Evolutionary conservation across 2,888 invertebrate species (phyloP).

Genomic region (Pyrrhosoma nymphula): DNA sequence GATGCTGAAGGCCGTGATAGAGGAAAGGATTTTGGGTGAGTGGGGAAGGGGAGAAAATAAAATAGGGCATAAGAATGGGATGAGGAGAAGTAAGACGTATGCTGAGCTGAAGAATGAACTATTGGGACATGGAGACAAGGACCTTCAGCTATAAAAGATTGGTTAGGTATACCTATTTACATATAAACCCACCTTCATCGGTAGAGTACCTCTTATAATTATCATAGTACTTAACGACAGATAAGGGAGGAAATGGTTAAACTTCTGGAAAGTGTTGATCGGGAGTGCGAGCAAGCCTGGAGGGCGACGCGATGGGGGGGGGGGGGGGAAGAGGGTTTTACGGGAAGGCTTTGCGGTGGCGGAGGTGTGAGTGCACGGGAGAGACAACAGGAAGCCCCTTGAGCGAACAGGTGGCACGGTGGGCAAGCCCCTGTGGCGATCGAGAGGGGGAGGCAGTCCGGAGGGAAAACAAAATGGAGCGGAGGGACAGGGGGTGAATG

Average conservation of each 20-base stretch:
- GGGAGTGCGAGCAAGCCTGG: neutral
- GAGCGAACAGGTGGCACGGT: constrained; percentile 47
- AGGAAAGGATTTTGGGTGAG: too few relatives aligned
- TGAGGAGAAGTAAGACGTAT: too few relatives aligned
- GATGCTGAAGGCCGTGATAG: too few relatives aligned
- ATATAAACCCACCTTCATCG: too few relatives aligned
- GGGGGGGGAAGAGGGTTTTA: neutral
- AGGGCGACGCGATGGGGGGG: neutral
- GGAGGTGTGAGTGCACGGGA: neutral
- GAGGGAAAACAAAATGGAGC: neutral
- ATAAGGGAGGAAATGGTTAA: neutral
- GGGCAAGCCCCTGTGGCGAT: neutral
- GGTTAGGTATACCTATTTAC: too few relatives aligned
- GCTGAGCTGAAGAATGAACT: too few relatives aligned
- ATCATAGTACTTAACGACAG: too few relatives aligned
- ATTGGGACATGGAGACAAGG: too few relatives aligned
- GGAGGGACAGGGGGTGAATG: neutral
- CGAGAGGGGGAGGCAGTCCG: neutral
- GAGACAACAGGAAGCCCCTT: constrained; percentile 44
- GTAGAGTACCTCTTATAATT: too few relatives aligned
- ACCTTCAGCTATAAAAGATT: too few relatives aligned
- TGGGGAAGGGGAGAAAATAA: too few relatives aligned
- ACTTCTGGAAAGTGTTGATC: neutral
- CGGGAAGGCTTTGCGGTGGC: neutral
- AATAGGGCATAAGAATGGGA: too few relatives aligned